Base-by-base conservation (phyloP, 64 coral and sea anemone genomes). In the Catalaphyllia jardinei region DNA sequence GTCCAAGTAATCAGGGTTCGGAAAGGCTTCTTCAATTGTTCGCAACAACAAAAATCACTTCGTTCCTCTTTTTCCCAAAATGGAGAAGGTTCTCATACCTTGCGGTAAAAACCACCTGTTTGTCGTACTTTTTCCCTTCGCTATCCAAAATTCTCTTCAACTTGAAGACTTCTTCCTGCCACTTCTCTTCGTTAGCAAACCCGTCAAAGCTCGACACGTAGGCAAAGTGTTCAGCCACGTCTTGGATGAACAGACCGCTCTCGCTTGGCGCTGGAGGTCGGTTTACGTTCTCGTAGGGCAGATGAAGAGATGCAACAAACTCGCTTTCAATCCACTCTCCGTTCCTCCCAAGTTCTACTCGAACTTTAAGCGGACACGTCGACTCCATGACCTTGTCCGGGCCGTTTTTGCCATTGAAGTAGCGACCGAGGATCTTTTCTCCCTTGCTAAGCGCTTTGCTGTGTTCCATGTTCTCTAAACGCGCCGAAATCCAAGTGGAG, bases 401-500 rank as follows among this genome's bases (percentile, higher is more conserved):
- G 4, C 95, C 95, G 39, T 96, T 96, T 20, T 75, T 86, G 8
- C 95, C 95, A 7, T 93, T 61, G 31, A 96, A 91, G 18, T 96
- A 96, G 72, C 93, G 93, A 3, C 71, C 51, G 67, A 96, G 83
- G 29, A 64, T 69, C 52, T 92, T 93, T 28, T 88, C 77, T 29
- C 87, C 95, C 60, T 78, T 93, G 29, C 78, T 93, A 8, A 89
- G 76, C 25, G 91, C 88, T 14, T 90, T 96, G n/a, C 67, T 91
- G 76, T 87, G 81, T 13, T 73, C 54, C 27, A 82, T 4, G n/a
- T 83, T 88, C 24, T 93, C 65, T 20, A 93, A 33, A 1, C 95
- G 75, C 0, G 81, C 83, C 29, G 78, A 93, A 90, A 96, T 93
- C 95, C 95, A 96, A 0, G 95, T 93, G 8, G 95, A 93, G 0